phyloP scores from a whole-genome alignment of 2,888 invertebrate genomes.

The Campoplex capitator region DNA sequence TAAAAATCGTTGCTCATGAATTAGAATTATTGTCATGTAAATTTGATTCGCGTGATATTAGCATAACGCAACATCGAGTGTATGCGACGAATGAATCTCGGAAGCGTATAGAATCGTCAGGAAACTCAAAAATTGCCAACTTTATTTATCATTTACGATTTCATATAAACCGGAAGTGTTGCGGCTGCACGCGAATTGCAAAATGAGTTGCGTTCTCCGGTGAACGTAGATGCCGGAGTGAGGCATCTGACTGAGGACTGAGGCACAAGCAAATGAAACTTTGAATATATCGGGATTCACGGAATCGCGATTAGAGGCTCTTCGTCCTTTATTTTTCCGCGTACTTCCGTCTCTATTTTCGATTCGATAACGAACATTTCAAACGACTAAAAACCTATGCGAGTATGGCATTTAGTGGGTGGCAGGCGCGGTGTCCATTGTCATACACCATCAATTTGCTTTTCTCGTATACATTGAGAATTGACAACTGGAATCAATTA shows the following conservation, averaged over 20 bases:
- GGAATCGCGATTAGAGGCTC: too few relatives aligned
- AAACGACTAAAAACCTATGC: not conserved
- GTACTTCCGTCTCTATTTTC: not conserved
- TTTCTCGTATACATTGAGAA: not conserved
- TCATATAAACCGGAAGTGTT: constrained; percentile 49
- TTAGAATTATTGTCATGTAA: constrained; percentile 54
- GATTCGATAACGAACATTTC: not conserved
- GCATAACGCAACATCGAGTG: constrained; percentile 28
- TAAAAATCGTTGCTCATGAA: not conserved
- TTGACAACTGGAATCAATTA: not conserved
- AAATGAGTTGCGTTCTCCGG: constrained; percentile 22
- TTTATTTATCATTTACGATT: constrained; percentile 35
- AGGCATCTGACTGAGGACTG: not conserved
- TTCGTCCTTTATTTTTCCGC: not conserved
- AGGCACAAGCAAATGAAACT: not conserved
- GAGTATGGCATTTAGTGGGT: not conserved
- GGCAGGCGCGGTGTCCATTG: not conserved
- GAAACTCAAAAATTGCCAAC: constrained; percentile 34
- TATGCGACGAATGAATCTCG: constrained; percentile 28
- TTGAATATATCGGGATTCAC: too few relatives aligned
- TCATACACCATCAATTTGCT: not conserved
- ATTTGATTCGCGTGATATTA: constrained; percentile 33
- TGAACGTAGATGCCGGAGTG: constrained; percentile 8
- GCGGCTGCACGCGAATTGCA: constrained; percentile 52
- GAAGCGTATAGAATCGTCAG: constrained; percentile 11